Evolutionary conservation across 2,797 vertebrate species (phyloP).

Genomic region (Masticophis lateralis): DNA sequence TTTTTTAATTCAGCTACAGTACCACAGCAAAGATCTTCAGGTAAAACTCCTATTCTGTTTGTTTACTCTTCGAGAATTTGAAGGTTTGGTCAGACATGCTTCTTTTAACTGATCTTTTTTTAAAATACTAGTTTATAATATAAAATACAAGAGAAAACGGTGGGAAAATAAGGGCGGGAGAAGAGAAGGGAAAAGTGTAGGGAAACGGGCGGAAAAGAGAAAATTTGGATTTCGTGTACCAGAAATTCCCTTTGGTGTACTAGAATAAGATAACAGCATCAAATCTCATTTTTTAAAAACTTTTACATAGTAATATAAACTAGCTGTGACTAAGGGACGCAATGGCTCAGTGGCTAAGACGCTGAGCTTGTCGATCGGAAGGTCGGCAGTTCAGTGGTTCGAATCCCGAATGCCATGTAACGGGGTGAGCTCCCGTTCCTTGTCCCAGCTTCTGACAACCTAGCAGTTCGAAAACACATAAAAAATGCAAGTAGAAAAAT

Average conservation of each 20-base stretch:
- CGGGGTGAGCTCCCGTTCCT: no score
- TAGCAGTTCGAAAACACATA: no score
- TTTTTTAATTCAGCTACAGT: constrained; percentile 82
- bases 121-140: neutral
- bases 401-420: no score
- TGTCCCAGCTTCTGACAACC: no score
- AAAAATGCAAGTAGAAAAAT: no score
- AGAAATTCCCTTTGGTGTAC: neutral
- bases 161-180: neutral
- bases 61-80: neutral
- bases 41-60: constrained; percentile 64
- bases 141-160: neutral
- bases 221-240: neutral
- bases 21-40: constrained; percentile 97
- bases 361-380: no score
- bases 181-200: neutral
- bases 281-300: neutral
- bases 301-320: neutral
- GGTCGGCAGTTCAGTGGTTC: no score
- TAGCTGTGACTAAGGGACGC: no score
- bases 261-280: neutral
- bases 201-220: neutral
- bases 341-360: no score
- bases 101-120: neutral
- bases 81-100: constrained; percentile 14